Evolutionary conservation across 2,797 vertebrate species (phyloP).

Genomic region (Pangasius mekongensis): DNA sequence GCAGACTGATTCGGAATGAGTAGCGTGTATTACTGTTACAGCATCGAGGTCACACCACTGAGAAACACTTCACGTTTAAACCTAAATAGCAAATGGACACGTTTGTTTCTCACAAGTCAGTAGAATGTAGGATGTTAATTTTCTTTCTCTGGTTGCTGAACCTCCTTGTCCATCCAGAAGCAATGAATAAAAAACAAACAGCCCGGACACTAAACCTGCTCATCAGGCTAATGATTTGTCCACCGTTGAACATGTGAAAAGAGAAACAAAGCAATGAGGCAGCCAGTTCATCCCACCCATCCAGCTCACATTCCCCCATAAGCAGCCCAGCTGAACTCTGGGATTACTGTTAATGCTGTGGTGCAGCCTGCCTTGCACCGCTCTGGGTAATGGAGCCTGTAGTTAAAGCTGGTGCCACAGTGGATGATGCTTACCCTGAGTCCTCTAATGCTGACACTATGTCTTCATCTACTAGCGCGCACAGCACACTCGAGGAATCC

Average conservation of each 20-base stretch:
- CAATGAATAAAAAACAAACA: not conserved
- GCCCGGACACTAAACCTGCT: not conserved
- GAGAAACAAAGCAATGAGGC: not conserved
- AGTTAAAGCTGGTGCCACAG: conserved; percentile 31
- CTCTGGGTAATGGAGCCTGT: conserved; percentile 6
- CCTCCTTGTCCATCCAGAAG: not conserved
- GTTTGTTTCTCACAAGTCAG: not conserved
- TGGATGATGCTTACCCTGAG: not conserved
- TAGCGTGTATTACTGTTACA: not conserved
- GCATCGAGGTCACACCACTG: not conserved
- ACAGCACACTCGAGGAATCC: conserved; percentile 9
- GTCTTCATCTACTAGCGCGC: not conserved
- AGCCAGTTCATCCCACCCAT: conserved; percentile 10
- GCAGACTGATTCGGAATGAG: not conserved
- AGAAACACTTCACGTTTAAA: not conserved
- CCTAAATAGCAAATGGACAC: not conserved
- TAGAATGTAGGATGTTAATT: not conserved
- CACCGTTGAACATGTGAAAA: not conserved
- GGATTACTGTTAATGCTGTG: conserved; percentile 43
- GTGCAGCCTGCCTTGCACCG: not conserved
- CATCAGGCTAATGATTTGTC: not conserved
- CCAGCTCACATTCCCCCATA: conserved; percentile 1
- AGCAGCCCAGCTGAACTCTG: conserved; percentile 29
- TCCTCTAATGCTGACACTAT: not conserved
- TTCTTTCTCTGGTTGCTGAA: not conserved